Evolutionary conservation across 2,888 invertebrate species (phyloP), one percentile per base, ranked within the genome.

Genomic region (Ophion ellenae): DNA sequence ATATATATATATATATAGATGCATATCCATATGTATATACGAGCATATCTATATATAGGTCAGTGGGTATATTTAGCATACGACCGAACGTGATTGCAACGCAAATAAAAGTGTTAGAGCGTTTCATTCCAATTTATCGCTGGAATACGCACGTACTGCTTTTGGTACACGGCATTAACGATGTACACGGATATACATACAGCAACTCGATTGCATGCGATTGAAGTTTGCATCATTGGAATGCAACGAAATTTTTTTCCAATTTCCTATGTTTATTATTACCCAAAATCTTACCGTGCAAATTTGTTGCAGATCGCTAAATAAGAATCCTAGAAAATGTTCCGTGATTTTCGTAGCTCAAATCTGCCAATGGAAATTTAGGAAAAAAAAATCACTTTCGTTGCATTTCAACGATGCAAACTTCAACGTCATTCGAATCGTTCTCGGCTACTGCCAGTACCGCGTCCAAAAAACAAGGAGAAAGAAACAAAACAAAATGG

Each of bases 21-120:
- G 67, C n/a, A 53, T 17, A 57, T 20, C 24, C 64, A 32, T 47
- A 64, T 57, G 64, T 45, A 17, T 66, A 11, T 69, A 47, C 53
- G 45, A 45, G 45, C 3, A 24, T 24, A 24, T 24, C 24, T 24
- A 24, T 24, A 24, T 24, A 24, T 2, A 24, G 24, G 5, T 36
- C 36, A 36, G 36, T 36, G 36, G 36, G 36, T 5, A 36, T 0
- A 61, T 83, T 79, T 63, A 69, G 69, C 61, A 79, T 74, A 73
- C 66, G 77, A 73, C 67, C 59, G 66, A 36, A 63, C 79, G 70
- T 36, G 75, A 84, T 79, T 79, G 79, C 70, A 63, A 75, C 79
- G 83, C 57, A 79, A 80, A 80, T 79, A 80, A 79, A 75, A 63
- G 69, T 71, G 64, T 20, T 45, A 9, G 57, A 59, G 69, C 69